Percentiles rank a stretch among this genome's conserved stretches.
Evolutionary conservation across 2,797 vertebrate genomes (phyloP).

Genomic region (Clarias platycephalus): DNA sequence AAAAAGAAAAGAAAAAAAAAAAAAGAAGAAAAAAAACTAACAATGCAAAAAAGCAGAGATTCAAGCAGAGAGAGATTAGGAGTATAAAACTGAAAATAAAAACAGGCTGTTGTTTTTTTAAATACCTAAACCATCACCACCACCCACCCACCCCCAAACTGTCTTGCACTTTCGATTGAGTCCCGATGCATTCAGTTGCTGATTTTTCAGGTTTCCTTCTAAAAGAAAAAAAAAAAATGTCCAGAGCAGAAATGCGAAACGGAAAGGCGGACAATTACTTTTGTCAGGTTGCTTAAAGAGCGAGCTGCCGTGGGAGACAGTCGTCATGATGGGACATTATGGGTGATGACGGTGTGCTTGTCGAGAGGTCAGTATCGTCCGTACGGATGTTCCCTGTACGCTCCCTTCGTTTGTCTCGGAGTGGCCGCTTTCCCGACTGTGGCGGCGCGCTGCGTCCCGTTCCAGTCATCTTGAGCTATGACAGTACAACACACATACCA

Average conservation of each 20-base stretch:
- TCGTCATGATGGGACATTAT: constrained; percentile 84
- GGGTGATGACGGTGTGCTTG: constrained; percentile 74
- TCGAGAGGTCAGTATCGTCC: constrained; percentile 87
- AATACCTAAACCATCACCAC: constrained; percentile 63
- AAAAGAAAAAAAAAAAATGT: constrained; percentile 64
- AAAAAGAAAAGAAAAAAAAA: constrained; percentile 59
- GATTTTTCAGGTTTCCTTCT: constrained; percentile 67
- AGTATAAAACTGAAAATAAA: constrained; percentile 58
- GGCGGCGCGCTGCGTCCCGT: constrained; percentile 81
- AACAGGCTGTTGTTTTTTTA: constrained; percentile 68
- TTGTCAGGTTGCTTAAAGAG: constrained; percentile 94
- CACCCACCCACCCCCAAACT: constrained; percentile 72
- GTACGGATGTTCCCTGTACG: constrained; percentile 94
- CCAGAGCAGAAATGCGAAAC: constrained; percentile 78
- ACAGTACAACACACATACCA: background rate
- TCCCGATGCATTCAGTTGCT: constrained; percentile 66
- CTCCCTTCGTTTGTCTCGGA: constrained; percentile 86
- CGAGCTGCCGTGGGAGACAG: constrained; percentile 93
- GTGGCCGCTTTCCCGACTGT: constrained; percentile 80
- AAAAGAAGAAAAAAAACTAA: constrained; percentile 56
- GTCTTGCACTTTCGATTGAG: constrained; percentile 61
- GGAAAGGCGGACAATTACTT: constrained; percentile 96
- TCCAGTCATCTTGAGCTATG: constrained; percentile 95
- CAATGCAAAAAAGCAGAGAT: constrained; percentile 74
- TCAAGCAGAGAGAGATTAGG: constrained; percentile 66